These are phyloP conservation scores for Lepus americanus DNA, from an alignment of 2,113 vertebrate genomes.

Conservation along the genomic window DNA sequence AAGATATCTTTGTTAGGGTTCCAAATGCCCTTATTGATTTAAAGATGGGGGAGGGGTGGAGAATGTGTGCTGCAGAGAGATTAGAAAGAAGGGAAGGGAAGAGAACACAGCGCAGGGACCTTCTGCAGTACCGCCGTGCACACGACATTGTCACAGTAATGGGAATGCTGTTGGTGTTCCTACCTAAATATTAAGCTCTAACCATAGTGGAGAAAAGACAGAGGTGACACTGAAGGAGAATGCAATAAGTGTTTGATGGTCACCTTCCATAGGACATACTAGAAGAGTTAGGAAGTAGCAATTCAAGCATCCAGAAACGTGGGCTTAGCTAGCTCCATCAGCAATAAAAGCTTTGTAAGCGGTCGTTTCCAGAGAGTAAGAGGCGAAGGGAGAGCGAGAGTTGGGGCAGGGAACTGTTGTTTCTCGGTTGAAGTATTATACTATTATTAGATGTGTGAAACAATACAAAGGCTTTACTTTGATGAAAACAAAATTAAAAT, in stretches of 20 bases:
- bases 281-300: not conserved
- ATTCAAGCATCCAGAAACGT: not conserved
- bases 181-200: slow-evolving; percentile 1
- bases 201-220: not conserved
- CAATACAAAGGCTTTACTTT: not conserved
- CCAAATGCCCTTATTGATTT: slow-evolving; percentile 28
- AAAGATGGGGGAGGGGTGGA: not conserved
- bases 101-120: not conserved
- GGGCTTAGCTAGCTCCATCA: not conserved
- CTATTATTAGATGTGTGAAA: slow-evolving; percentile 42
- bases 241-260: not conserved
- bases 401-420: not conserved
- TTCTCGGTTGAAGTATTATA: not conserved
- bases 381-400: not conserved
- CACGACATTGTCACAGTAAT: not conserved
- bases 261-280: not conserved
- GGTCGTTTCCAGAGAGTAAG: not conserved
- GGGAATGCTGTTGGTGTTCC: not conserved
- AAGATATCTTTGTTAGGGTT: not conserved
- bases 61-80: slow-evolving; percentile 21
- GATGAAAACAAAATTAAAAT: slow-evolving; percentile 46
- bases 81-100: not conserved
- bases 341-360: not conserved
- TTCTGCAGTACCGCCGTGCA: slow-evolving; percentile 28
- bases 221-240: not conserved